Conservation (phyloP, 2,888 invertebrate genomes). For the Chromoteleia sp. region DNA sequence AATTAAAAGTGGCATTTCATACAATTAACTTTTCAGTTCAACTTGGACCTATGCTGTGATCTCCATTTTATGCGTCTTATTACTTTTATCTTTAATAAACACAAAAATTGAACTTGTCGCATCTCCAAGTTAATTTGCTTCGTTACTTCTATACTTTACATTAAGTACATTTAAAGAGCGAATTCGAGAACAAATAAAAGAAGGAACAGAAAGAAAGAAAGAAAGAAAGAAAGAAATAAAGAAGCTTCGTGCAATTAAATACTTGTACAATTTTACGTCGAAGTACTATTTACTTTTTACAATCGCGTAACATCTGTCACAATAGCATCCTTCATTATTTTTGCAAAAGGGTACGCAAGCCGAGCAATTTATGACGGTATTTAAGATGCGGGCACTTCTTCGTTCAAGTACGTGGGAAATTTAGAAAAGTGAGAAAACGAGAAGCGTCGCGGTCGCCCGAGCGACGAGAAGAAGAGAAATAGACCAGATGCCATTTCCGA, state of each 20-base stretch:
- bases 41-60: slow-evolving; percentile 28
- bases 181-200: too few species aligned
- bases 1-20: slow-evolving; percentile 67
- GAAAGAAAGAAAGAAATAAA: not conserved
- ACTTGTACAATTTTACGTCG: too few species aligned
- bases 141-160: too few species aligned
- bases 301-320: too few species aligned
- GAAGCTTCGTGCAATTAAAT: too few species aligned
- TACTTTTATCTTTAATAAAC: slow-evolving; percentile 29
- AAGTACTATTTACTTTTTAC: too few species aligned
- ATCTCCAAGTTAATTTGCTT: not conserved
- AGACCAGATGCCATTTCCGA: slow-evolving; percentile 35
- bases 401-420: slow-evolving; percentile 15
- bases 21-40: slow-evolving; percentile 62
- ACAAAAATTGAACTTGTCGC: slow-evolving; percentile 3
- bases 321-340: not conserved
- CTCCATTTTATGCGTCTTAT: slow-evolving; percentile 18
- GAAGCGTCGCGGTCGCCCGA: not conserved
- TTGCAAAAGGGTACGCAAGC: not conserved
- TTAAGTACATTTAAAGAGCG: too few species aligned
- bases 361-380: not conserved
- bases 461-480: not conserved
- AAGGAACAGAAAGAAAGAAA: too few species aligned
- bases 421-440: slow-evolving; percentile 15
- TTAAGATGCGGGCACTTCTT: not conserved